A percentile compares a stretch with the other conserved stretches of the same genome.
phyloP scores from a whole-genome alignment of 2,888 invertebrate genomes.

The Lutraria lutraria region DNA sequence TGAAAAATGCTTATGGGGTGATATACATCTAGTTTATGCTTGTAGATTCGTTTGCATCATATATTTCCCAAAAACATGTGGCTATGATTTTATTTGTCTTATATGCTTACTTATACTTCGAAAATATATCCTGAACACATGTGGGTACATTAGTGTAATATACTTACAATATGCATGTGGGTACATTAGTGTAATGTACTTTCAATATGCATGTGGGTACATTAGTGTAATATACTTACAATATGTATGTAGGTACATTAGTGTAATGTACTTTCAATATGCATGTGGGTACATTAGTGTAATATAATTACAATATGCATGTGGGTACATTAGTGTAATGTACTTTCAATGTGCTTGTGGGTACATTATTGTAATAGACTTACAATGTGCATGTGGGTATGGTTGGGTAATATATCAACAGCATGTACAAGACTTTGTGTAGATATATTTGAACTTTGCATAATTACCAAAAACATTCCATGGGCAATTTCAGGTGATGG shows the following conservation, averaged over 20 bases:
- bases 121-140: no score
- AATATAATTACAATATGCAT: background rate
- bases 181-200: background rate
- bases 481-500: background rate
- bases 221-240: background rate
- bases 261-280: background rate
- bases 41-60: no score
- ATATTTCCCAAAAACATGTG: no score
- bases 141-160: background rate
- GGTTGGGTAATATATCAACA: background rate
- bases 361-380: background rate
- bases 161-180: background rate
- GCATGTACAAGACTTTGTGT: no score
- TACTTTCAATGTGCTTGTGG: no score
- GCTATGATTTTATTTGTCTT: no score
- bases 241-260: background rate
- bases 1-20: no score
- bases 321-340: background rate
- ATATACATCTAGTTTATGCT: no score
- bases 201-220: no score
- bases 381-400: background rate
- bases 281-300: background rate
- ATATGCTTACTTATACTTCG: no score
- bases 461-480: slow-evolving; percentile 1
- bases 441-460: background rate